Evolutionary conservation across 2,113 vertebrate genomes (phyloP).

Genomic region (Stegostoma tigrinum): DNA sequence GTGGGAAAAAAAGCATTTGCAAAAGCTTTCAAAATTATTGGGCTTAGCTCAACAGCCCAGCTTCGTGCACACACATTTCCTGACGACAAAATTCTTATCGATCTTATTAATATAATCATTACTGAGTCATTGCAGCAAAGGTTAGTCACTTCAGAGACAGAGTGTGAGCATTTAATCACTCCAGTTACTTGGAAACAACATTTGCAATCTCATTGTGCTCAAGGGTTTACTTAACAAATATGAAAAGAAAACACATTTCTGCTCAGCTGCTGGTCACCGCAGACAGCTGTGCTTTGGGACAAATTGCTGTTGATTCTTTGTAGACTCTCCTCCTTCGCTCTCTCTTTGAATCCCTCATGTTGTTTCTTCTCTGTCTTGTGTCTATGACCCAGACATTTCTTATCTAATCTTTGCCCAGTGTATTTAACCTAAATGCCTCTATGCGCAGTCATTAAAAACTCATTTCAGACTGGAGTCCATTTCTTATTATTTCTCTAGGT

Average conservation of each 20-base stretch:
- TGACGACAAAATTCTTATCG: neutral
- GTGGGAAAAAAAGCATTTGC: neutral
- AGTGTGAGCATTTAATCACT: neutral
- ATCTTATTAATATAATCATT: neutral
- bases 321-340: neutral
- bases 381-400: neutral
- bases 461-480: neutral
- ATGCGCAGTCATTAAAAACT: neutral
- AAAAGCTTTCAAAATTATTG: neutral
- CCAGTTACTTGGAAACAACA: neutral
- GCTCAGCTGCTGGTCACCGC: neutral
- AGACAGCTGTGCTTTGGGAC: neutral
- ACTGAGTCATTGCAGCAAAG: neutral
- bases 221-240: neutral
- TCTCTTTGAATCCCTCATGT: neutral
- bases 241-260: neutral
- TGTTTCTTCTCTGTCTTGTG: neutral
- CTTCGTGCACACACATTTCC: neutral
- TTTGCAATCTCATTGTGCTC: neutral
- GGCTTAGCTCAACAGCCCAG: neutral
- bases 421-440: neutral
- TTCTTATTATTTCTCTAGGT: neutral
- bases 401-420: neutral
- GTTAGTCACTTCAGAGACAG: neutral
- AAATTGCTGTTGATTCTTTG: neutral